These are phyloP conservation scores for Erinaceus europaeus DNA, from an alignment of 2,113 vertebrate genomes.

Conservation along the genomic window DNA sequence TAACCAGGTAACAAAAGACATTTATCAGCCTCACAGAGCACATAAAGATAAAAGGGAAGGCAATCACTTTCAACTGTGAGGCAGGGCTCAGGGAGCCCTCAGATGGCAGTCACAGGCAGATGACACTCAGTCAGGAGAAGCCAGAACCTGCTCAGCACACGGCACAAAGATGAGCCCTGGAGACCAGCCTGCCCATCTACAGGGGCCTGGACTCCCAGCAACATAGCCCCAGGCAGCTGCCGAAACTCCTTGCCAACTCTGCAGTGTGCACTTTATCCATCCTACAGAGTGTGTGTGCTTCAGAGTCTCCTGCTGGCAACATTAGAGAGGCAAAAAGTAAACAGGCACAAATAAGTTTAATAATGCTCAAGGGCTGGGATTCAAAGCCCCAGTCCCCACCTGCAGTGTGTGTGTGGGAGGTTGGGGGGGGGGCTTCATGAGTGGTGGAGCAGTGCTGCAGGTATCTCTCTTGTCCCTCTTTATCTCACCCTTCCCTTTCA, in stretches of 20 bases:
- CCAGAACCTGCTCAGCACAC: neutral
- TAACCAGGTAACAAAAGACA: neutral
- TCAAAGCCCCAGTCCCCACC: too few species aligned
- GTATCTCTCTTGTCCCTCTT: too few species aligned
- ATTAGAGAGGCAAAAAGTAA: slow-evolving; percentile 17
- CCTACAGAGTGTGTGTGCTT: too few species aligned
- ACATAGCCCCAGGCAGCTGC: neutral
- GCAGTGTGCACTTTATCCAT: neutral
- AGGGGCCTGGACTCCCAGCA: neutral
- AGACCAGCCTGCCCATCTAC: neutral
- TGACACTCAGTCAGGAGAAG: neutral
- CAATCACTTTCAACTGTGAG: neutral
- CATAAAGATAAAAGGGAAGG: neutral
- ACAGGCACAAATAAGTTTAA: neutral
- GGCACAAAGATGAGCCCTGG: neutral
- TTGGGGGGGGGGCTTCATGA: too few species aligned
- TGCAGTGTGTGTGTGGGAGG: too few species aligned
- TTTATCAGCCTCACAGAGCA: slow-evolving; percentile 35
- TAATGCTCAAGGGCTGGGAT: neutral
- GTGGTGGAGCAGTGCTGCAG: too few species aligned
- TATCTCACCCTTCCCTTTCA: too few species aligned
- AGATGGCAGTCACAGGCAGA: neutral
- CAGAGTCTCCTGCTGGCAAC: too few species aligned
- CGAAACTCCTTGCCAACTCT: neutral
- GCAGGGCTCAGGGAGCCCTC: neutral